Conservation (phyloP, 2,888 invertebrate genomes). For the Nymphalis urticae region DNA sequence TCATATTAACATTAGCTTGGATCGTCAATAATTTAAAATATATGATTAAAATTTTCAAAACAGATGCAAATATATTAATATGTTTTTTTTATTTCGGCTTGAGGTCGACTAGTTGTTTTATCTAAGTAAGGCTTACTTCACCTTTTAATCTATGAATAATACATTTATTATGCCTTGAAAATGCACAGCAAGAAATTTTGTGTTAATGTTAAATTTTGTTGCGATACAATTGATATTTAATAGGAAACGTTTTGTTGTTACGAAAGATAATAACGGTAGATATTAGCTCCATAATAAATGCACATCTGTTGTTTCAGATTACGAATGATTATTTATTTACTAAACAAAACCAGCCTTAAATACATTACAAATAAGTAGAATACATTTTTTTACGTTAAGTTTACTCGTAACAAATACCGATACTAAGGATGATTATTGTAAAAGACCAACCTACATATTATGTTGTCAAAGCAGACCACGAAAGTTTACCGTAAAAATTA, state of each 20-base stretch:
- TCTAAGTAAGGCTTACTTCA: background rate
- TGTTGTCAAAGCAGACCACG: too few species aligned
- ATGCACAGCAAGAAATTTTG: slow-evolving; percentile 4
- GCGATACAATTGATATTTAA: slow-evolving; percentile 16
- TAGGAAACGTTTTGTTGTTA: slow-evolving; percentile 13
- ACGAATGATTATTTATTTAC: slow-evolving; percentile 10
- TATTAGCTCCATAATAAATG: slow-evolving; percentile 13
- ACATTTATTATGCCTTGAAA: slow-evolving; percentile 3
- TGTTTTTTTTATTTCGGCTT: background rate
- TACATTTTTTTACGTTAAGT: too few species aligned
- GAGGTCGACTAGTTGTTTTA: background rate
- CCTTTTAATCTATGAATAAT: slow-evolving; percentile 11
- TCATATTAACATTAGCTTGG: too few species aligned
- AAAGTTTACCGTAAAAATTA: too few species aligned
- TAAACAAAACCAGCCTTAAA: background rate
- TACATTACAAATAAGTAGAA: background rate
- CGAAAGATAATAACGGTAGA: slow-evolving; percentile 17
- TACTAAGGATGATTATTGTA: too few species aligned
- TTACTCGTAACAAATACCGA: too few species aligned
- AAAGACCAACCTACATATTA: too few species aligned
- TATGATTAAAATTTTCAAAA: slow-evolving; percentile 7
- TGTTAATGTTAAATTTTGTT: background rate
- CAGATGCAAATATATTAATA: background rate
- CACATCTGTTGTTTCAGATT: slow-evolving; percentile 9
- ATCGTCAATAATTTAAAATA: too few species aligned